Evolutionary conservation across 2,113 vertebrate species (phyloP).

Genomic region (Gobio gobio): DNA sequence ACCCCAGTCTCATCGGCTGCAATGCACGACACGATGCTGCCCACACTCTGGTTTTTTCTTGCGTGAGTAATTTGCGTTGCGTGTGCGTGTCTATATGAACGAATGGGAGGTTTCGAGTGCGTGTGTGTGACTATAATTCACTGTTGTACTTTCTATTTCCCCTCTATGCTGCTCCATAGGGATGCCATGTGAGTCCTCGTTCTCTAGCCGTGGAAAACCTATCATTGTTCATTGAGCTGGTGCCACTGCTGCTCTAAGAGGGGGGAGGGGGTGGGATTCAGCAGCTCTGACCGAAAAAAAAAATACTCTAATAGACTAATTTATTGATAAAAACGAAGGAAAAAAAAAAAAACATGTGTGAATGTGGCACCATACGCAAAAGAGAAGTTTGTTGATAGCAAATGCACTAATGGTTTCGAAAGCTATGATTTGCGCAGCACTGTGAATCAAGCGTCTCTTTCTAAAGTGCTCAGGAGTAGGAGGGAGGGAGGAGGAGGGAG

Average conservation of each 20-base stretch:
- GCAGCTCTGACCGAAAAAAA: constrained; percentile 6
- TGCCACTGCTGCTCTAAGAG: constrained; percentile 76
- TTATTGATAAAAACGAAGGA: constrained; percentile 16
- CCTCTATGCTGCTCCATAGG: constrained; percentile 88
- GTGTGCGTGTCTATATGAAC: constrained; percentile 58
- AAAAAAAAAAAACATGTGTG: constrained; percentile 41
- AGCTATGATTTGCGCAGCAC: constrained; percentile 64
- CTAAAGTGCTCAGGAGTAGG: constrained; percentile 38
- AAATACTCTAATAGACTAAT: constrained; percentile 40
- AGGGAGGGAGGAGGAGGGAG: constrained; percentile 55
- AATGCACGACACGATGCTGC: constrained; percentile 48
- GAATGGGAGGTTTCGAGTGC: constrained; percentile 33
- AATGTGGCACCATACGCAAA: constrained; percentile 60
- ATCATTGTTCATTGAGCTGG: constrained; percentile 76
- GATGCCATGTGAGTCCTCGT: constrained; percentile 91
- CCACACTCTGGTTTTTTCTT: constrained; percentile 35
- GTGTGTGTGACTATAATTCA: constrained; percentile 76
- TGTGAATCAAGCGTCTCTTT: constrained; percentile 74
- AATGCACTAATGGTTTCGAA: constrained; percentile 54
- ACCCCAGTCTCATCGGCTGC: constrained; percentile 42
- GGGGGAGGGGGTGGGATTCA: constrained; percentile 59
- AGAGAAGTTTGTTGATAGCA: constrained; percentile 27
- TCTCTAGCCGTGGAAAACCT: constrained; percentile 74
- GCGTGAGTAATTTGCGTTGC: constrained; percentile 44
- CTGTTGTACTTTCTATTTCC: constrained; percentile 87